A percentile compares a stretch with the other conserved stretches of the same genome.
Evolutionary conservation across 2,888 invertebrate genomes (phyloP).

Genomic region (Drosophila austrosaltans): DNA sequence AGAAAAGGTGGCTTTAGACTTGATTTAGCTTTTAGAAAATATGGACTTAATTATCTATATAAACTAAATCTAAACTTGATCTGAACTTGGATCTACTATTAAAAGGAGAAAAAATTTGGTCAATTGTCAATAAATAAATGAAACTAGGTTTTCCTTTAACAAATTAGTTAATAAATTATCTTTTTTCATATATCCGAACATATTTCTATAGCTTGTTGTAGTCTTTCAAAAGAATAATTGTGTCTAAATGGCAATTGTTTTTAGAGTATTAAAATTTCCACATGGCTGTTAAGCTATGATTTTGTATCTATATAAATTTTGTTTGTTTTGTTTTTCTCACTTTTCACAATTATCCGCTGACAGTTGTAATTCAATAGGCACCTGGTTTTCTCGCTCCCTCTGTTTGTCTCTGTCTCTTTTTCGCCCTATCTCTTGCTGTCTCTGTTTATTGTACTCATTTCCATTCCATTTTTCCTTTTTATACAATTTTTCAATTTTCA

Average conservation of each 20-base stretch:
- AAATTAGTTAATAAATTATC: no score
- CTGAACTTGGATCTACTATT: no score
- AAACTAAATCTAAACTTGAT: no score
- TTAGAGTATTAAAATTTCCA: background rate
- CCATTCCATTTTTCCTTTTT: constrained; percentile 60
- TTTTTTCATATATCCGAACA: no score
- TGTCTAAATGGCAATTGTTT: background rate
- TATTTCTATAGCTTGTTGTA: no score
- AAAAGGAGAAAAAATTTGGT: no score
- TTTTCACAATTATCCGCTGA: constrained; percentile 10
- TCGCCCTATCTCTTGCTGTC: constrained; percentile 39
- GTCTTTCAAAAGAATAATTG: no score
- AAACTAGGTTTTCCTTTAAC: no score
- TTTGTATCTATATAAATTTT: background rate
- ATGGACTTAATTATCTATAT: no score
- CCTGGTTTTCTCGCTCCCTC: constrained; percentile 21
- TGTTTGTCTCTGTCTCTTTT: constrained; percentile 16
- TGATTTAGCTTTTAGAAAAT: no score
- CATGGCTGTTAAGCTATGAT: background rate
- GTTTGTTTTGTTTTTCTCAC: background rate
- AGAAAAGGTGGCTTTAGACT: no score
- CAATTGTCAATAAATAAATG: no score
- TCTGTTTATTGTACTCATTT: constrained; percentile 24
- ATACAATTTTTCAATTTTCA: constrained; percentile 32
- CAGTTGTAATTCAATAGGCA: constrained; percentile 19